Base-by-base conservation (phyloP, 2,113 vertebrate species). In the Cinclus mexicanus region DNA sequence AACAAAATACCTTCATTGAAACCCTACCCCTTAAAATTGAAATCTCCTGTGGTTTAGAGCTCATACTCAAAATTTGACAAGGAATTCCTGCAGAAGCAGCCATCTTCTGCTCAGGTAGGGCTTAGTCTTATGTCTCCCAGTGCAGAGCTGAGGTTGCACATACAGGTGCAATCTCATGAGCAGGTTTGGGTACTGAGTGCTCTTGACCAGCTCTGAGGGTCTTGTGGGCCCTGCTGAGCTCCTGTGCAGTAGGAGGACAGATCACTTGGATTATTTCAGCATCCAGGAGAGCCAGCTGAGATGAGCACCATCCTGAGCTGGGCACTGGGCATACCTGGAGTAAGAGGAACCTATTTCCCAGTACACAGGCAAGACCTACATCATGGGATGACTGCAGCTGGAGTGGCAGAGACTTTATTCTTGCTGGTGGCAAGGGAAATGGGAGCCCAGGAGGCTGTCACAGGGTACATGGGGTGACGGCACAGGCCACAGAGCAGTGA, bases 361-460 rank as follows among this genome's bases (percentile, higher is more conserved):
- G 15, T 18, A 37, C 0, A 0, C 17, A 72, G 42, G 24, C 39
- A 56, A 39, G 63, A n/a, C 12, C 10, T 25, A 25, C 15, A 60
- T 44, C 3, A 4, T 0, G 1, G 14, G 24, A 23, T 18, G 22
- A 42, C 22, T 56, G 33, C 2, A 14, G 22, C 15, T 33, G 61
- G 52, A 69, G 42, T 21, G 1, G 2, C 16, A 37, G 69, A 70
- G 13, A 6, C 33, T 69, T 28, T 22, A 16, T 2, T 82, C 12
- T 42, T 11, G 24, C 8, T 1, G 3, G 23, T 80, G 16, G 33
- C 1, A 7, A 41, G 44, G 68, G 49, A 59, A 10, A 31, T 29
- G 28, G 25, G 35, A 12, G 3, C 17, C 3, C 42, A 53, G 41
- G 8, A 23, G 6, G 44, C 23, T 77, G n/a, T 25, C 65, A 46